Evolutionary conservation across 1,140 invertebrate species (phyloP).

Genomic region (Sinella curviseta): DNA sequence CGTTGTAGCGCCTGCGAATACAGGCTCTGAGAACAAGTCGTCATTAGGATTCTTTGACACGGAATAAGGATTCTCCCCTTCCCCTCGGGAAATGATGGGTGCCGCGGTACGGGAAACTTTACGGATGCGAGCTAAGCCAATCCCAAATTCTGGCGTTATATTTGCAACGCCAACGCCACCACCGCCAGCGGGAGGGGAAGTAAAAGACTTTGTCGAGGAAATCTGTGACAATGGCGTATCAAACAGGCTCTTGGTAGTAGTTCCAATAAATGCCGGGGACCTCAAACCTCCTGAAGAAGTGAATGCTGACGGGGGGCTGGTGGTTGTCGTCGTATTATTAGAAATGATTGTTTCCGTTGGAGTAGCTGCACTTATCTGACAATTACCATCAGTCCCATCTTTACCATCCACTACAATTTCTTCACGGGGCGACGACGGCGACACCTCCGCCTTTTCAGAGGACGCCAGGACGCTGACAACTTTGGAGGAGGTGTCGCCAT

Average conservation of each 20-base stretch:
- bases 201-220: not conserved
- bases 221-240: not conserved
- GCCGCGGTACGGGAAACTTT: slow-evolving; percentile 34
- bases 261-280: slow-evolving; percentile 1
- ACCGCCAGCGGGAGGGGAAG: too few species aligned
- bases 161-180: not conserved
- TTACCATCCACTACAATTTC: not conserved
- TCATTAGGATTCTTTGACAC: slow-evolving; percentile 63
- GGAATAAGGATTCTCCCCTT: slow-evolving; percentile 69
- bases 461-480: not conserved
- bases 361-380: not conserved
- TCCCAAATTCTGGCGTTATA: not conserved
- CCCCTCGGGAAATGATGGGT: slow-evolving; percentile 62
- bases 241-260: not conserved
- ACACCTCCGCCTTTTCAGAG: not conserved
- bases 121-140: not conserved
- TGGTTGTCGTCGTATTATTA: not conserved
- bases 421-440: not conserved
- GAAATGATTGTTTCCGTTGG: not conserved
- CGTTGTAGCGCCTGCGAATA: slow-evolving; percentile 56
- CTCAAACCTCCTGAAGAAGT: not conserved
- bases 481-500: not conserved
- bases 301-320: too few species aligned
- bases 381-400: not conserved
- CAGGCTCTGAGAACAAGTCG: slow-evolving; percentile 68